Evolutionary conservation across 2,113 vertebrate genomes (phyloP).

Genomic region (Platichthys stellatus): DNA sequence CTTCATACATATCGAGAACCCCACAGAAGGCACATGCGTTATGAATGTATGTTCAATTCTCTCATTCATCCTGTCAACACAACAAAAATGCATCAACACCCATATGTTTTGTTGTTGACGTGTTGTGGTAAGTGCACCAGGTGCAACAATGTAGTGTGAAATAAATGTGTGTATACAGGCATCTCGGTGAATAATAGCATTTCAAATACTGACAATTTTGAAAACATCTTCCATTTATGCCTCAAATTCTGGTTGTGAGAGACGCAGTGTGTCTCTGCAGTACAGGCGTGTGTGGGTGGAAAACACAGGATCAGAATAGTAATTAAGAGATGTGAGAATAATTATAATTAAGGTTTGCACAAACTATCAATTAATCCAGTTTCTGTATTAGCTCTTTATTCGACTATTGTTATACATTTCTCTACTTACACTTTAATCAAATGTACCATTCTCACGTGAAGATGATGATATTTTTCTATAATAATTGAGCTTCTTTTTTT

Average conservation of each 20-base stretch:
- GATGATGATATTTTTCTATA: no score
- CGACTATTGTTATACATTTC: neutral
- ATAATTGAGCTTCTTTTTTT: no score
- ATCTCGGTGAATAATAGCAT: neutral
- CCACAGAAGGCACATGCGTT: neutral
- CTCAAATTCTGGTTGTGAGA: neutral
- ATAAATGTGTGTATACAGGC: neutral
- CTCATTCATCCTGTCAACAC: neutral
- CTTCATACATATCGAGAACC: slow-evolving; percentile 34
- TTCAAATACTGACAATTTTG: neutral
- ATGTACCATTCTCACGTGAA: no score
- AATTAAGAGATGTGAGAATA: slow-evolving; percentile 16
- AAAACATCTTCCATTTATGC: neutral
- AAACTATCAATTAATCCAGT: no score
- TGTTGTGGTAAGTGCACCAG: neutral
- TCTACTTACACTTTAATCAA: no score
- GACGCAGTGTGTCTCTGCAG: no score
- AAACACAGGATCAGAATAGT: neutral
- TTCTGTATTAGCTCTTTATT: neutral
- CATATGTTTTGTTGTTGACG: neutral
- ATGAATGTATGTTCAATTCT: neutral
- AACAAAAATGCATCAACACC: neutral
- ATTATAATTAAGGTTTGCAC: neutral
- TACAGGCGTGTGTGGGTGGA: neutral
- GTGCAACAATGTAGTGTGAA: neutral